Conservation (phyloP, 2,113 vertebrate genomes). For the Chelonoidis abingdonii region DNA sequence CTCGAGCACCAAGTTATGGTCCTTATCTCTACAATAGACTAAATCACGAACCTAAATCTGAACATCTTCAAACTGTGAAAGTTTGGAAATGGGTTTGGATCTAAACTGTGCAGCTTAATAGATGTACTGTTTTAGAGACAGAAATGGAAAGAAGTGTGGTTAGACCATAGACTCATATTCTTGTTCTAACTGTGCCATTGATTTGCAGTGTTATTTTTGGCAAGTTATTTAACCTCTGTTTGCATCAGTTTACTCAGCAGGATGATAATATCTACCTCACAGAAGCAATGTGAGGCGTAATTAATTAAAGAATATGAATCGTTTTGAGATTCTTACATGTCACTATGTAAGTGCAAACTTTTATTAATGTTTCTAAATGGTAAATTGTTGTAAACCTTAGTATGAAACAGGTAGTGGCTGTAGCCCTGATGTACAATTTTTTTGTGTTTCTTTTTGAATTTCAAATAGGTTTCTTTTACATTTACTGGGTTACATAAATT, state of each 20-base stretch:
- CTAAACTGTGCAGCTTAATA: neutral
- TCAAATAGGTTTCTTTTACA: neutral
- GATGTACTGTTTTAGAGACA: neutral
- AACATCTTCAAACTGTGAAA: neutral
- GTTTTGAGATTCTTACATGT: neutral
- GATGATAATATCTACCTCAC: neutral
- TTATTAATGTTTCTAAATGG: neutral
- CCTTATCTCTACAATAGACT: neutral
- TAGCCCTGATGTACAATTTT: neutral
- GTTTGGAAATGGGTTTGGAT: neutral
- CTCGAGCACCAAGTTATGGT: neutral
- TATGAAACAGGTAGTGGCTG: neutral
- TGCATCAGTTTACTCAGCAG: neutral
- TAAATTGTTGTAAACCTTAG: neutral
- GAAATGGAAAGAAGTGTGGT: neutral
- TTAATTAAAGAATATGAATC: neutral
- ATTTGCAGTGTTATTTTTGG: neutral
- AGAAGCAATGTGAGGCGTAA: neutral
- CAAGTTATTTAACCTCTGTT: neutral
- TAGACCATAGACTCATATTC: neutral
- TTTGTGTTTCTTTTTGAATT: neutral
- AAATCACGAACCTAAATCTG: neutral
- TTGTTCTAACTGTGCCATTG: neutral
- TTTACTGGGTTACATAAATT: neutral
- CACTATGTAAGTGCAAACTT: neutral